Percentiles rank a stretch among this genome's conserved stretches.
Evolutionary conservation across 2,888 invertebrate genomes (phyloP).

Genomic region (Eustalomyia histrio): DNA sequence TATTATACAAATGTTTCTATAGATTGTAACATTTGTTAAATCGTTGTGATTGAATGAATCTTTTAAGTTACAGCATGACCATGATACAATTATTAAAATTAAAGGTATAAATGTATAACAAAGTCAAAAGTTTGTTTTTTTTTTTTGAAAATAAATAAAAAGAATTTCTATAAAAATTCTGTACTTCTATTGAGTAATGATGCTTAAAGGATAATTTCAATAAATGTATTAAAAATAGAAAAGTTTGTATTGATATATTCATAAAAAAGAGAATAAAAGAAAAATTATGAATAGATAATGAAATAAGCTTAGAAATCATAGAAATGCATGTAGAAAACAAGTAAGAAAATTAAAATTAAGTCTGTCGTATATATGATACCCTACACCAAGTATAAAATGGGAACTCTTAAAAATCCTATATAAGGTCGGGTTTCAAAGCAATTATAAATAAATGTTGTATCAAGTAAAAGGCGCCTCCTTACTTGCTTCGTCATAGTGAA

Average conservation of each 20-base stretch:
- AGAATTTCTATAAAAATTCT: slow-evolving; percentile 2
- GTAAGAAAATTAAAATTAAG: too few species aligned
- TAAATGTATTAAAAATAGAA: slow-evolving; percentile 28
- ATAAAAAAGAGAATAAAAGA: neutral
- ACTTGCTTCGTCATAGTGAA: too few species aligned
- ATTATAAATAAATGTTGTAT: too few species aligned
- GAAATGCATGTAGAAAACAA: too few species aligned
- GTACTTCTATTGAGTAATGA: slow-evolving; percentile 2
- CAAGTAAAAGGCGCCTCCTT: too few species aligned
- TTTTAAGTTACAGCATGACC: slow-evolving; percentile 42
- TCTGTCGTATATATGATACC: too few species aligned
- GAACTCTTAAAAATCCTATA: too few species aligned
- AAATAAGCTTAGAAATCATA: too few species aligned
- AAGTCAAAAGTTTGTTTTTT: slow-evolving; percentile 37
- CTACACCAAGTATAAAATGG: too few species aligned
- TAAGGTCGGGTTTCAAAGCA: too few species aligned
- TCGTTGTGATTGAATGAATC: slow-evolving; percentile 50
- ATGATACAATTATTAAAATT: slow-evolving; percentile 60
- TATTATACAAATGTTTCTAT: neutral
- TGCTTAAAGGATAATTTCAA: slow-evolving; percentile 35
- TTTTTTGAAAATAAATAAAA: slow-evolving; percentile 14
- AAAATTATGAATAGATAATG: too few species aligned
- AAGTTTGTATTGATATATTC: neutral
- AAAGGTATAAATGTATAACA: slow-evolving; percentile 44
- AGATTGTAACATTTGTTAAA: slow-evolving; percentile 49